These are phyloP conservation scores for Rhizoglyphus robini DNA, from an alignment of 1,140 invertebrate species.

Conservation along the genomic window DNA sequence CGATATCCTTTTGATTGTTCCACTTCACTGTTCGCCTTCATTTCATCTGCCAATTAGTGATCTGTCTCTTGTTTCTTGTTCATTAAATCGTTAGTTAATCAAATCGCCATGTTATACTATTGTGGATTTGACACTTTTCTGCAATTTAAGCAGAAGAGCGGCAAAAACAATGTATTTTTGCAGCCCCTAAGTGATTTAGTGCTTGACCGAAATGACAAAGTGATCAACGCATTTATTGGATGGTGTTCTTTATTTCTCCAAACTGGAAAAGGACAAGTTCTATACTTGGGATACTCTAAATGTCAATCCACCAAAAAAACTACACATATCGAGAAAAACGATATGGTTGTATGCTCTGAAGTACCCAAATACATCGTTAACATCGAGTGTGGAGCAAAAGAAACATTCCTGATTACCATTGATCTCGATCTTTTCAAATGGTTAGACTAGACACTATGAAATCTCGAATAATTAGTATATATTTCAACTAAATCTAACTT, in stretches of 20 bases:
- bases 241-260: slow-evolving; percentile 19
- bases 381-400: slow-evolving; percentile 12
- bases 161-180: slow-evolving; percentile 9
- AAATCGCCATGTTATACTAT: slow-evolving; percentile 9
- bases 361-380: slow-evolving; percentile 16
- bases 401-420: slow-evolving; percentile 11
- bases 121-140: slow-evolving; percentile 18
- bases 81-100: not conserved
- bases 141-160: slow-evolving; percentile 1
- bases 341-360: slow-evolving; percentile 9
- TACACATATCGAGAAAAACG: not conserved
- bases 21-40: not conserved
- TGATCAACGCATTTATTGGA: slow-evolving; percentile 16
- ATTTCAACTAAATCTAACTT: not conserved
- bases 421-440: slow-evolving; percentile 10
- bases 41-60: not conserved
- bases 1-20: no score
- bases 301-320: not conserved
- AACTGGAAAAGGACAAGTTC: slow-evolving; percentile 3
- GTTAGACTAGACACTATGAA: no score
- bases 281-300: slow-evolving; percentile 17
- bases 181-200: slow-evolving; percentile 6
- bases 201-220: not conserved
- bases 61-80: not conserved
- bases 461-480: not conserved